These are phyloP conservation scores for Onychorhynchus coronatus DNA, from an alignment of 2,113 vertebrate species.

Conservation along the genomic window DNA sequence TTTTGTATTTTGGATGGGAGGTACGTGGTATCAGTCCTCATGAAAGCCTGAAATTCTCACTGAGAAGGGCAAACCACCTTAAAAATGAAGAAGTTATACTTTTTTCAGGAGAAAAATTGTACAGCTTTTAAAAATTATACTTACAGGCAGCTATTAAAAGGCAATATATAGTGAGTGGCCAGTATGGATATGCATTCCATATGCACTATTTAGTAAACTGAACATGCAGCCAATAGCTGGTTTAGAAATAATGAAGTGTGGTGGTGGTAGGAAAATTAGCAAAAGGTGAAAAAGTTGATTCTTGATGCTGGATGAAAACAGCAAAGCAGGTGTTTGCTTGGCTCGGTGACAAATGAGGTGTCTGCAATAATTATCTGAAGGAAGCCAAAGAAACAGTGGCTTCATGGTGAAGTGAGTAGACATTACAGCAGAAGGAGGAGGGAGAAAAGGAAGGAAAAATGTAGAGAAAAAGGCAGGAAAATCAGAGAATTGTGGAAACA, in stretches of 20 bases:
- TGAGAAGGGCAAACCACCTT: background rate
- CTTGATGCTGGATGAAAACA: conserved; percentile 2
- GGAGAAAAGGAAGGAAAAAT: background rate
- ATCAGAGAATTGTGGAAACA: accelerated
- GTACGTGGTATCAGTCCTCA: background rate
- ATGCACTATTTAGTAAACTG: background rate
- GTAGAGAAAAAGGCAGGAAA: background rate
- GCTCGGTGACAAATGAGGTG: background rate
- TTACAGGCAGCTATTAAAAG: background rate
- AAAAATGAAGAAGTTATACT: background rate
- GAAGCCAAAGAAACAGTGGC: background rate
- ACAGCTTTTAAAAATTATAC: background rate
- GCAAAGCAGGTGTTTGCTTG: conserved; percentile 7
- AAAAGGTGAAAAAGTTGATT: conserved; percentile 12
- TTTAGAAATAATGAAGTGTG: background rate
- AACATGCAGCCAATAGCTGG: background rate
- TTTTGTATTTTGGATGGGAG: background rate
- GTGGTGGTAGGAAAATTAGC: background rate
- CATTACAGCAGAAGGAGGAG: background rate
- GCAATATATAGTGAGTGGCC: background rate
- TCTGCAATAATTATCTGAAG: background rate
- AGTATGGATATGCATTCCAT: background rate
- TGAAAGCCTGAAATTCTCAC: background rate
- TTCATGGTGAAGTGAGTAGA: background rate
- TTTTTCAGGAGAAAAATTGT: background rate